These are phyloP conservation scores for Perizoma affinitatum DNA, from an alignment of 2,888 invertebrate species.

Conservation along the genomic window DNA sequence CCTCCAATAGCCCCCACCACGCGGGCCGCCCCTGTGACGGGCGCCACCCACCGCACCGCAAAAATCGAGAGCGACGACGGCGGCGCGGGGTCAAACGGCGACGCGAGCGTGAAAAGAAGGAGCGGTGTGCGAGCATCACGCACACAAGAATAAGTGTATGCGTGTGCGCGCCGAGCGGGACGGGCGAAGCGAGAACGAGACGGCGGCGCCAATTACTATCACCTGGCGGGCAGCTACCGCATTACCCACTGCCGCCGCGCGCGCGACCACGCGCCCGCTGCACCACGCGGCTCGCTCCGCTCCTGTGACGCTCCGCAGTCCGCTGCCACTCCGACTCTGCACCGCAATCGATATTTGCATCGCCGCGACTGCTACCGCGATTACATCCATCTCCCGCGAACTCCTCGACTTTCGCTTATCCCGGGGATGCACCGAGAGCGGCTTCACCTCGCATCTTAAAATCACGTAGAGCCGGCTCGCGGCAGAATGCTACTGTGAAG, in stretches of 20 bases:
- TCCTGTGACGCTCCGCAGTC: constrained; percentile 56
- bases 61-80: constrained; percentile 85
- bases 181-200: constrained; percentile 79
- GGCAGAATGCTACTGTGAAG: constrained; percentile 77
- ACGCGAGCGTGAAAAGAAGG: constrained; percentile 83
- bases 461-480: constrained; percentile 44
- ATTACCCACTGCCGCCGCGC: constrained; percentile 85
- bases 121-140: constrained; percentile 74
- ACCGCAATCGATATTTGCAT: constrained; percentile 69
- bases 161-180: constrained; percentile 81
- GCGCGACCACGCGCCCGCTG: constrained; percentile 85
- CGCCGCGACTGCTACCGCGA: constrained; percentile 57
- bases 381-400: constrained; percentile 52
- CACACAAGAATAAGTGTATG: constrained; percentile 65
- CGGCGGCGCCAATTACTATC: constrained; percentile 86
- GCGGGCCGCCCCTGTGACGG: constrained; percentile 81
- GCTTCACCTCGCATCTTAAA: constrained; percentile 45
- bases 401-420: constrained; percentile 41
- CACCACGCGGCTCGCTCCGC: constrained; percentile 74
- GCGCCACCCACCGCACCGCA: constrained; percentile 86
- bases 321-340: constrained; percentile 54
- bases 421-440: constrained; percentile 51
- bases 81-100: constrained; percentile 83
- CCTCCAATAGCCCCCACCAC: constrained; percentile 73
- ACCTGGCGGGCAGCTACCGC: constrained; percentile 86